Conservation (phyloP, 2,113 vertebrate species). For the Ibidorhyncha struthersii region DNA sequence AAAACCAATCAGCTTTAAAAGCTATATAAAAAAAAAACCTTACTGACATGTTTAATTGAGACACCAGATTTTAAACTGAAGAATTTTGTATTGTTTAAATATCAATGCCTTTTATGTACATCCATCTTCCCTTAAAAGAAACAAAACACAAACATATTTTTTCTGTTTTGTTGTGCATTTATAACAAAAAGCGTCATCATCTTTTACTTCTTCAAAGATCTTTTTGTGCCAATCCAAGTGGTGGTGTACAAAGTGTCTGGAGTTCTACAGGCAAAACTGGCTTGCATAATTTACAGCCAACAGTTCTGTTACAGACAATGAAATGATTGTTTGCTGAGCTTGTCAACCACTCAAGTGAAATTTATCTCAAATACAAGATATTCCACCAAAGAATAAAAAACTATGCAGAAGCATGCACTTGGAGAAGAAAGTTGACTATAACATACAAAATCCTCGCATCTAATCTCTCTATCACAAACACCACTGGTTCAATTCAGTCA, state of each 20-base stretch:
- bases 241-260: too few relatives aligned
- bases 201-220: background rate
- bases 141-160: background rate
- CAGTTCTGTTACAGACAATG: background rate
- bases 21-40: background rate
- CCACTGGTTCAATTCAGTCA: background rate
- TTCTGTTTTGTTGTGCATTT: background rate
- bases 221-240: background rate
- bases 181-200: background rate
- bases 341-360: background rate
- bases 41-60: background rate
- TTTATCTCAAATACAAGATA: background rate
- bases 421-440: background rate
- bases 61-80: background rate
- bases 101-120: background rate
- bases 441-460: background rate
- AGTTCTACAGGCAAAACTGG: background rate
- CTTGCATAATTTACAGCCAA: background rate
- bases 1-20: background rate
- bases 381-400: background rate
- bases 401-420: background rate
- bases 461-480: background rate
- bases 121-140: background rate
- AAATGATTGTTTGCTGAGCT: background rate
- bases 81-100: background rate